Base-by-base conservation (phyloP, 2,888 invertebrate genomes). In the Stegana nigrithorax region DNA sequence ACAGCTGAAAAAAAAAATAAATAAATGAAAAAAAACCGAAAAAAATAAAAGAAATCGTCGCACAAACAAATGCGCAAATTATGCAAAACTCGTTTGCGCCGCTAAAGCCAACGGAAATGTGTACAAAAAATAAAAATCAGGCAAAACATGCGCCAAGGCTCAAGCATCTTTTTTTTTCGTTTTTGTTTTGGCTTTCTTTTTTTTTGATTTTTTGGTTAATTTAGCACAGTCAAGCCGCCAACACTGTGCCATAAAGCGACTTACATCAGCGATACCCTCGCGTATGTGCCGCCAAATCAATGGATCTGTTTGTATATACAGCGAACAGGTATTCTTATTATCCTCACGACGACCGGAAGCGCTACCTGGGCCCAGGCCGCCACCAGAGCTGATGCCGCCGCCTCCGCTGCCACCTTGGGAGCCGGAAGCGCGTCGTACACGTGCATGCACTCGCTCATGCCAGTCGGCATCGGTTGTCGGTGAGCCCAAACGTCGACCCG, bases 291-390 rank as follows among this genome's bases (percentile, higher is more conserved):
- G 90, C 96, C 98, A 99, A 84, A 99, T 93, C 73, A 97, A 91
- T 71, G 98, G 98, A 88, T 99, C 99, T 21, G 99, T 98, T 87
- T 98, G 97, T 86, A 99, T 95, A 86, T 93, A 98, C 70, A 98
- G 90, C 61, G 96, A 95, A 86, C 98, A 98, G 63, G 97, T 95
- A 86, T 94, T 95, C 75, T 91, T 91, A 82, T 91, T 91, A 83
- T 93, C 90, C 73, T 91, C 92, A 72, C 90, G 89, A 6, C 79
- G 78, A 10, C 75, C 71, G 47, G 73, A 60, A 66, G 89, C 83
- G 63, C 88, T 84, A 36, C 89, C 86, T 45, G 71, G 67, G 21
- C 66, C 65, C 25, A 70, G 53, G 29, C 71, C 59, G 60, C 63
- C 91, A 68, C 89, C 87, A 4, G 60, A 67, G 14, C 63, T 59